A percentile compares a stretch with the other conserved stretches of the same genome.
Evolutionary conservation across 2,797 vertebrate genomes (phyloP).

Genomic region (Falco berigora): DNA sequence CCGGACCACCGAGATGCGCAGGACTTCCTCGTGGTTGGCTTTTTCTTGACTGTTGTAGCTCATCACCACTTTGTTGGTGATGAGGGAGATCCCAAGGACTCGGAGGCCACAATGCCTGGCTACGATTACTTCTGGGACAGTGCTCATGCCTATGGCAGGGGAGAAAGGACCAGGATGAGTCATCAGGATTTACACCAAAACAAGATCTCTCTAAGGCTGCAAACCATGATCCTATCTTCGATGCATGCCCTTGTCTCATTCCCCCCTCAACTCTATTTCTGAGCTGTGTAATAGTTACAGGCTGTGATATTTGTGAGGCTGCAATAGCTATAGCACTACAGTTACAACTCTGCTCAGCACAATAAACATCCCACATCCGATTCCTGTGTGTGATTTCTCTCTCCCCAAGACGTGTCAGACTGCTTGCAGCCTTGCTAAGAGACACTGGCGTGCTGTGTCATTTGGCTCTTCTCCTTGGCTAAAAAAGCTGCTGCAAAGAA

Average conservation of each 20-base stretch:
- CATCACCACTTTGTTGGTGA: conserved; percentile 81
- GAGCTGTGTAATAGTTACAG: background rate
- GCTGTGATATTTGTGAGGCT: background rate
- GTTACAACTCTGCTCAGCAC: background rate
- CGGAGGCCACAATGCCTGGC: conserved; percentile 83
- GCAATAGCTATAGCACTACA: background rate
- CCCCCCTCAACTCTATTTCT: background rate
- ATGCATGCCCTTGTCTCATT: background rate
- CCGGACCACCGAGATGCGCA: conserved; percentile 26
- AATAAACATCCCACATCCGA: background rate
- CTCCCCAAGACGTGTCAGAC: background rate
- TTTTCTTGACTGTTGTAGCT: conserved; percentile 73
- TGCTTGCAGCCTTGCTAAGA: background rate
- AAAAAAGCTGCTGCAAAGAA: background rate
- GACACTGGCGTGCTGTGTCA: background rate
- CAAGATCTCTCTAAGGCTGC: background rate
- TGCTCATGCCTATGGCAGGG: conserved; percentile 80
- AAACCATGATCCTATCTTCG: accelerated
- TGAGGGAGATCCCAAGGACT: conserved; percentile 84
- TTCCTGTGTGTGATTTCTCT: background rate
- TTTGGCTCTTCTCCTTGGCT: background rate
- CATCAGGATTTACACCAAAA: background rate
- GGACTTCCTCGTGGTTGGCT: conserved; percentile 78
- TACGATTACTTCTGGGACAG: conserved; percentile 83
- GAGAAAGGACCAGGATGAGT: background rate